Evolutionary conservation across 2,113 vertebrate genomes (phyloP), one percentile per base, ranked within the genome.

Genomic region (Xenopus tropicalis): DNA sequence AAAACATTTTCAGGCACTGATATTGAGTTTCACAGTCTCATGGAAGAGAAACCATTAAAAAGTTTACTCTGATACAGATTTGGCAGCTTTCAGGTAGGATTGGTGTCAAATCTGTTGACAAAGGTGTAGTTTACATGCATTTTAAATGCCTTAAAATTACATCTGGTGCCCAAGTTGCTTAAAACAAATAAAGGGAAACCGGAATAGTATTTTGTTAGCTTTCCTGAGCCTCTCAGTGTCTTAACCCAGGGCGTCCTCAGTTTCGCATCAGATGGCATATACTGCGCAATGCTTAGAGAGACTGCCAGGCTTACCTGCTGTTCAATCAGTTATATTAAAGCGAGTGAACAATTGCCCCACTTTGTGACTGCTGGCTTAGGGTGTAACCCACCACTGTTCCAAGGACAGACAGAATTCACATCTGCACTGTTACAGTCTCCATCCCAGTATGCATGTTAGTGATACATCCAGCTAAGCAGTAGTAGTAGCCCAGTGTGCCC

Each of bases 11-110:
- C 86, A 86, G 85, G 87, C 88, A 84, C 87, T 84, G 84, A 91
- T 91, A 91, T 93, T 90, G 90, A 86, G 84, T 93, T 92, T 90
- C 91, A 88, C 82, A 72, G 79, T 12, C 84, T 84, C 82, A 82
- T 81, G 83, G 87, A 90, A 87, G 85, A 84, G 56, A 81, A 89
- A 83, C 86, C 83, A 86, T 83, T 72, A 21, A 83, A 86, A 91
- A 87, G 85, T 91, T 90, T 89, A 83, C 84, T 83, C 86, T 85
- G 78, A 78, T 79, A 85, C 81, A 82, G 83, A 83, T 83, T 85
- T 86, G 85, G 69, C 82, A 81, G 59, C 78, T 73, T 68, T 56
- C 59, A 54, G 78, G 80, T 79, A 80, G 81, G 83, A 76, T 64
- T 69, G 56, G 82, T 79, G 78, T 83, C 80, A 69, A 66, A 80